A percentile compares a stretch with the other conserved stretches of the same genome.
Evolutionary conservation across 2,888 invertebrate species (phyloP).

Genomic region (Dolichopus griseipennis): DNA sequence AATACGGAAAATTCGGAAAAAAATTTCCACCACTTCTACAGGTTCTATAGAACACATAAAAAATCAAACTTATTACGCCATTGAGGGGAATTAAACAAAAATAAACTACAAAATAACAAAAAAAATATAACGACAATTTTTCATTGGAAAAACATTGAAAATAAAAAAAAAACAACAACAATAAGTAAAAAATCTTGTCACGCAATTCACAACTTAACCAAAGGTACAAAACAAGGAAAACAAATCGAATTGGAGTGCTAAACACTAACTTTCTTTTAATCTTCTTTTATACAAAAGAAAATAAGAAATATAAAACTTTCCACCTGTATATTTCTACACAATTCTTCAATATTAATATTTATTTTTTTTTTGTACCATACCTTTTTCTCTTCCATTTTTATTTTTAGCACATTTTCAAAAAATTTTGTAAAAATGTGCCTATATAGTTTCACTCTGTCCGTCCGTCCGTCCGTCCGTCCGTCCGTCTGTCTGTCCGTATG

Average conservation of each 20-base stretch:
- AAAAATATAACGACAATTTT: not conserved
- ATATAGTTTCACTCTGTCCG: no score
- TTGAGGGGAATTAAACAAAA: not conserved
- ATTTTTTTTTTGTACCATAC: no score
- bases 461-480: no score
- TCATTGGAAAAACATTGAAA: not conserved
- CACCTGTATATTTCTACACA: not conserved
- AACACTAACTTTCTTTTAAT: not conserved
- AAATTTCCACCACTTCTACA: no score
- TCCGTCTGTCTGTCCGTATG: no score
- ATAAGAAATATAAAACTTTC: not conserved
- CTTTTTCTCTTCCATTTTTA: no score
- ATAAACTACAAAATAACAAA: conserved; percentile 2
- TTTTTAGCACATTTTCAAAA: no score
- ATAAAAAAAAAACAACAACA: not conserved
- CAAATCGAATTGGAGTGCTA: not conserved
- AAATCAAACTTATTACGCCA: conserved; percentile 6
- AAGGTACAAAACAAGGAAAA: no score
- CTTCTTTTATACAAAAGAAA: not conserved
- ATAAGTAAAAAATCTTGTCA: not conserved
- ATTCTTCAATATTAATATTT: no score
- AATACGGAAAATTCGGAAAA: no score
- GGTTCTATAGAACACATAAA: not conserved
- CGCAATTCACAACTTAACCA: not conserved
- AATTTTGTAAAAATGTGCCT: no score